These are phyloP conservation scores for Dugesia japonica DNA, from an alignment of 2,888 invertebrate species.

Conservation along the genomic window DNA sequence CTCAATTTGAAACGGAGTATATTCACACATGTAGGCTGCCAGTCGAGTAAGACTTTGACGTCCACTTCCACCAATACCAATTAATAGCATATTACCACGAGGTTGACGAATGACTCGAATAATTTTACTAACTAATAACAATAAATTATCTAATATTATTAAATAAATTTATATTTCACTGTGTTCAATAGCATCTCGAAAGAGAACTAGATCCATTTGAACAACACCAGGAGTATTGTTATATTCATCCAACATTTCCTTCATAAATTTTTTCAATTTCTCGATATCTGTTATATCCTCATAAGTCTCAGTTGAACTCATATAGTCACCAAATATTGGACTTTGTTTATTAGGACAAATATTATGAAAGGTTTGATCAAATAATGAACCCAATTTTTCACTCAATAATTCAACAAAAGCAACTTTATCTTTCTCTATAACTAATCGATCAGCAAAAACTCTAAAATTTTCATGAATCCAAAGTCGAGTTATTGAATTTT, in stretches of 20 bases:
- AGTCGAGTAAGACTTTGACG: slow-evolving; percentile 31
- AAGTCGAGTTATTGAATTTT: slow-evolving; percentile 57
- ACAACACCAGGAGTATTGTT: slow-evolving; percentile 64
- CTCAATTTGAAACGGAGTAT: slow-evolving; percentile 60
- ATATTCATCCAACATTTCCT: slow-evolving; percentile 59
- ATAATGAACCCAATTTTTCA: slow-evolving; percentile 61
- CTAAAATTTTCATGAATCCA: slow-evolving; percentile 73
- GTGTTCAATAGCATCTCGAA: slow-evolving; percentile 71
- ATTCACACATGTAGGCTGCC: slow-evolving; percentile 33
- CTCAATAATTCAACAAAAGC: slow-evolving; percentile 61
- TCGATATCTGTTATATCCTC: slow-evolving; percentile 61
- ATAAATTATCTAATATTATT: not conserved
- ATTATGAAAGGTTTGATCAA: slow-evolving; percentile 64
- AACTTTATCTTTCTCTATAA: slow-evolving; percentile 62
- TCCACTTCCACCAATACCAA: slow-evolving; percentile 35
- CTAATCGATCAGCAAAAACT: slow-evolving; percentile 67
- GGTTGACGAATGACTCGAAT: slow-evolving; percentile 67
- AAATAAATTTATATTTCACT: no score
- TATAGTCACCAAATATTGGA: slow-evolving; percentile 60
- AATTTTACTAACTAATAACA: slow-evolving; percentile 61
- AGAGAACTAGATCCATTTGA: slow-evolving; percentile 66
- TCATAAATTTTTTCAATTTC: slow-evolving; percentile 53
- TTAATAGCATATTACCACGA: slow-evolving; percentile 46
- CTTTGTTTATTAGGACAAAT: slow-evolving; percentile 59
- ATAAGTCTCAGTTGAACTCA: slow-evolving; percentile 62